These are phyloP conservation scores for Lepus americanus DNA, from an alignment of 2,113 vertebrate species.

Conservation along the genomic window DNA sequence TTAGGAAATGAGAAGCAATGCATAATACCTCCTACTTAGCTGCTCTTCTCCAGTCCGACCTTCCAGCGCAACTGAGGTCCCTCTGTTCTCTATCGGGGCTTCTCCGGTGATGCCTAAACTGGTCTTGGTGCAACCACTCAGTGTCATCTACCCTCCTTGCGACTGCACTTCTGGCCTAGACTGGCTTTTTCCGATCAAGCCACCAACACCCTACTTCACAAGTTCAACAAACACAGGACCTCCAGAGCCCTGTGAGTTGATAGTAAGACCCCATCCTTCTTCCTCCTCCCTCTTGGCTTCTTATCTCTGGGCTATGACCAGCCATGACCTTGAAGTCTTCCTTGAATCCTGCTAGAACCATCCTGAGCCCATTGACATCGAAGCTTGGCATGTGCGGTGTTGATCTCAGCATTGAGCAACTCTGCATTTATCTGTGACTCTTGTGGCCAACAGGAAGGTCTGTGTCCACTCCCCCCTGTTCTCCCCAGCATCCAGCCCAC, in stretches of 20 bases:
- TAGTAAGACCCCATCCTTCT: not conserved
- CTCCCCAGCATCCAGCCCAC: not conserved
- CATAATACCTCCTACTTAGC: not conserved
- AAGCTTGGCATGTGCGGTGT: not conserved
- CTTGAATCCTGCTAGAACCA: not conserved
- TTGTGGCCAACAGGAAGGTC: not conserved
- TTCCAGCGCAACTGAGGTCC: too few relatives aligned
- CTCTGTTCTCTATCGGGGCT: not conserved
- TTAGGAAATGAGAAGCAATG: not conserved
- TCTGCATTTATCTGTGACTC: not conserved
- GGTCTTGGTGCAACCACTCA: not conserved
- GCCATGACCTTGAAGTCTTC: not conserved
- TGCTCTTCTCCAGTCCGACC: not conserved
- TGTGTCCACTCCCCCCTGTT: not conserved
- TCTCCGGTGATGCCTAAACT: not conserved
- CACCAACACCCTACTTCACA: not conserved
- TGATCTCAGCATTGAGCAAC: not conserved
- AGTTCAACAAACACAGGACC: not conserved
- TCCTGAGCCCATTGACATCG: not conserved
- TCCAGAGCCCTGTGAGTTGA: accelerated
- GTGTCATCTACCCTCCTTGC: accelerated
- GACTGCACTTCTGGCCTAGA: not conserved
- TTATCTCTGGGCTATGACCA: not conserved
- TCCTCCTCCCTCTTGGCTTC: too few relatives aligned
- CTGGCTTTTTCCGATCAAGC: not conserved